Percentiles rank a stretch among this genome's conserved stretches.
These are phyloP conservation scores for Ochropleura leucogaster DNA, from an alignment of 2,888 invertebrate species.

Conservation along the genomic window DNA sequence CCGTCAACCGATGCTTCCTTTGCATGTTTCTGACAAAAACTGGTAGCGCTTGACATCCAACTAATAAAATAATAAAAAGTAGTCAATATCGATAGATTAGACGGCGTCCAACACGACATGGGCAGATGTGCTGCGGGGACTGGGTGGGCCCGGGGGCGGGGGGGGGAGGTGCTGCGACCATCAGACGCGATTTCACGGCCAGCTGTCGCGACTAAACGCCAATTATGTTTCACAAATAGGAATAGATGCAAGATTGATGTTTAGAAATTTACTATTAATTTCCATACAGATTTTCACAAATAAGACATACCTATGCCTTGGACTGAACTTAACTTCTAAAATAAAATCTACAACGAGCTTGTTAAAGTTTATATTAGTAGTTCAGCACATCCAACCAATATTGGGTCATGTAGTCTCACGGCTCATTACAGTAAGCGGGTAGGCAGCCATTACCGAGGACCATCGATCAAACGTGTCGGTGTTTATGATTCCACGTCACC, in stretches of 20 bases:
- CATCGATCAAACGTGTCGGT: slow-evolving; percentile 30
- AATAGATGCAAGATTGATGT: neutral
- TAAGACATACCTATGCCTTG: neutral
- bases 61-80: slow-evolving; percentile 61
- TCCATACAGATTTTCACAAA: neutral
- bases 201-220: slow-evolving; percentile 70
- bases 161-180: slow-evolving; percentile 28
- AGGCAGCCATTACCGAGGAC: slow-evolving; percentile 17
- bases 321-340: neutral
- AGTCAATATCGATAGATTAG: slow-evolving; percentile 56
- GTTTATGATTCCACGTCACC: neutral
- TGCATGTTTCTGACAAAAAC: slow-evolving; percentile 47
- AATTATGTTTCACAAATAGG: slow-evolving; percentile 39
- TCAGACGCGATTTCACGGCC: slow-evolving; percentile 74
- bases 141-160: slow-evolving; percentile 17
- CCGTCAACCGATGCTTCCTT: slow-evolving; percentile 22
- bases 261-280: neutral
- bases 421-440: slow-evolving; percentile 5
- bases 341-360: too few species aligned
- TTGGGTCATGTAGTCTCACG: slow-evolving; percentile 14
- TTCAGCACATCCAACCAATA: neutral
- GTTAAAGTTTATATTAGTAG: neutral
- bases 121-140: slow-evolving; percentile 55
- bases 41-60: slow-evolving; percentile 47
- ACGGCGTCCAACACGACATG: slow-evolving; percentile 36